Percentiles rank a stretch among this genome's conserved stretches.
Evolutionary conservation across 1,140 invertebrate genomes (phyloP).

Genomic region (Daktulosphaira vitifoliae): DNA sequence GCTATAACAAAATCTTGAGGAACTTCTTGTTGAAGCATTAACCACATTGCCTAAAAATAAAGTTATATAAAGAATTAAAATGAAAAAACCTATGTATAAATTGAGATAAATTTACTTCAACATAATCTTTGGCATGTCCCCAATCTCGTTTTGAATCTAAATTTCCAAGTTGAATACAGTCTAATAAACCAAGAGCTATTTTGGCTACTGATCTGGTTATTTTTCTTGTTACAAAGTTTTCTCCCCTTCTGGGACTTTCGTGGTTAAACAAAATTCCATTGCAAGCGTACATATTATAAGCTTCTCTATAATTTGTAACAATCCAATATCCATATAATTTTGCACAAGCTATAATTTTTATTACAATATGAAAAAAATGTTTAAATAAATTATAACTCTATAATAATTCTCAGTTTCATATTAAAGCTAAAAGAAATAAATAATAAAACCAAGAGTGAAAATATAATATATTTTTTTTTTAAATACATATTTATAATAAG

Average conservation of each 20-base stretch:
- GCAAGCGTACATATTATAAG: slow-evolving; percentile 95
- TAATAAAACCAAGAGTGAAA: too few species aligned
- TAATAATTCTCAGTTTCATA: neutral
- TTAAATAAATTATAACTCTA: neutral
- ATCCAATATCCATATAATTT: slow-evolving; percentile 99
- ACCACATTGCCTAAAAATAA: slow-evolving; percentile 86
- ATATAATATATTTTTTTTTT: too few species aligned
- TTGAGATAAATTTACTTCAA: slow-evolving; percentile 59
- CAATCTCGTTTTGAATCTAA: slow-evolving; percentile 94
- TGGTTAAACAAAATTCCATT: slow-evolving; percentile 99
- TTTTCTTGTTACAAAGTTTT: slow-evolving; percentile 98
- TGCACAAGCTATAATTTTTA: slow-evolving; percentile 88
- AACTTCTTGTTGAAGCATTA: slow-evolving; percentile 91
- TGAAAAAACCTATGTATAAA: too few species aligned
- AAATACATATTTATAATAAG: too few species aligned
- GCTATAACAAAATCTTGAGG: slow-evolving; percentile 97
- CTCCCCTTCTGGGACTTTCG: slow-evolving; percentile 93
- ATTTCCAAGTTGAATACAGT: slow-evolving; percentile 87
- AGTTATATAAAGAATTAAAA: neutral
- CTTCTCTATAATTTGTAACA: slow-evolving; percentile 94
- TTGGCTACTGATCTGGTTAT: slow-evolving; percentile 96
- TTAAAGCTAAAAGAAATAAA: neutral
- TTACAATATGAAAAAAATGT: slow-evolving; percentile 39
- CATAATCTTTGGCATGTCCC: slow-evolving; percentile 99
- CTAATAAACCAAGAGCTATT: slow-evolving; percentile 78